A percentile compares a stretch with the other conserved stretches of the same genome.
phyloP scores from a whole-genome alignment of 2,797 vertebrate genomes.

The Sphenopsis melanotis region DNA sequence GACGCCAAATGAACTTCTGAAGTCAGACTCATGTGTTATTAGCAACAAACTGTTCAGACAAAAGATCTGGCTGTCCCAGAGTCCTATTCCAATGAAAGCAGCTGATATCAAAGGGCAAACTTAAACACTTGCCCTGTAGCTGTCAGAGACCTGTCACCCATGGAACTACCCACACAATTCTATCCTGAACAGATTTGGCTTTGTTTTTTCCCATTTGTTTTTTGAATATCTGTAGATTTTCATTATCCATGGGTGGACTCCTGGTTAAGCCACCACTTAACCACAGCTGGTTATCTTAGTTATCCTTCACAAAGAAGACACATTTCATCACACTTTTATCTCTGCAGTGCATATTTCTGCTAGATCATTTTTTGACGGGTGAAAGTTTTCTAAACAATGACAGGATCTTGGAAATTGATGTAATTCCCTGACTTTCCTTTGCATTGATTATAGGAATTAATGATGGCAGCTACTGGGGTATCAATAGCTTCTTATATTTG shows the following conservation, averaged over 20 bases:
- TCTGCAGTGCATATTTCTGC: not conserved
- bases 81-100: not conserved
- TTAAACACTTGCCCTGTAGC: not conserved
- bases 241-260: not conserved
- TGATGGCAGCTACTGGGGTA: rapidly evolving
- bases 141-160: not conserved
- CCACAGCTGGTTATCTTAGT: not conserved
- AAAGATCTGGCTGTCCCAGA: not conserved
- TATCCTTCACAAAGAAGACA: not conserved
- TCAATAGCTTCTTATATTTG: not conserved
- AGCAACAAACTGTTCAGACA: not conserved
- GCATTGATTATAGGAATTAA: not conserved
- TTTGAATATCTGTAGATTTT: not conserved
- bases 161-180: not conserved
- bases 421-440: not conserved
- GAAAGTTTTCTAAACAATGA: not conserved
- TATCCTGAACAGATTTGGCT: not conserved
- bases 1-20: not conserved
- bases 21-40: not conserved
- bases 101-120: not conserved
- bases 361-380: not conserved
- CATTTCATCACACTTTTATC: not conserved
- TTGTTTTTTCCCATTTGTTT: not conserved
- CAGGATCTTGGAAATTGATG: not conserved
- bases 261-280: not conserved